Conservation (phyloP, 1,140 invertebrate genomes). For the Helicoverpa armigera region DNA sequence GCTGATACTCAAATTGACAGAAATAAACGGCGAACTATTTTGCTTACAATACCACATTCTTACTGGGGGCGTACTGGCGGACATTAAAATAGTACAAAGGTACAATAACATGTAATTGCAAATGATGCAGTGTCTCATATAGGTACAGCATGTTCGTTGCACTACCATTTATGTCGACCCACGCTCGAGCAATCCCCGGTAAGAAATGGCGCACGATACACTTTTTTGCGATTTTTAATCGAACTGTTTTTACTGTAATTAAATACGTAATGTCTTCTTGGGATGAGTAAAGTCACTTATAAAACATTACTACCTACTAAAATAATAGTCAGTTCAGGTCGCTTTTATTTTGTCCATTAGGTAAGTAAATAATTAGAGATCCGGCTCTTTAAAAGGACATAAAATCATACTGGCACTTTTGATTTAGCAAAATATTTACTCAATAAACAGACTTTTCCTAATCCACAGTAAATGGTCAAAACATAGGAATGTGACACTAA, state of each 20-base stretch:
- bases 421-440: too few species aligned
- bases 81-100: slow-evolving; percentile 81
- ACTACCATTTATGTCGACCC: slow-evolving; percentile 79
- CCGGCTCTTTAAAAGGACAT: too few species aligned
- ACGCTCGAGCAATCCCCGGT: slow-evolving; percentile 58
- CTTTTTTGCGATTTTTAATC: not conserved
- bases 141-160: slow-evolving; percentile 62
- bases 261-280: too few species aligned
- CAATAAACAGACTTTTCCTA: too few species aligned
- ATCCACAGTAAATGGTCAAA: not conserved
- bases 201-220: slow-evolving; percentile 23
- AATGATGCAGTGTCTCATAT: slow-evolving; percentile 84
- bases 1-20: slow-evolving; percentile 74
- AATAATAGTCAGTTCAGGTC: too few species aligned
- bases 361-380: too few species aligned
- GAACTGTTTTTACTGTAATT: not conserved
- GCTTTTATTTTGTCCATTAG: too few species aligned
- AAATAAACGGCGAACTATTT: slow-evolving; percentile 77
- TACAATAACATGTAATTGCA: slow-evolving; percentile 86
- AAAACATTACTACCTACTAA: too few species aligned
- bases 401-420: too few species aligned
- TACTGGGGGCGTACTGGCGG: slow-evolving; percentile 61
- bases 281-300: too few species aligned
- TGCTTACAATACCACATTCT: slow-evolving; percentile 83
- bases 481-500: too few species aligned